Base-by-base conservation (phyloP, 1,140 invertebrate species). In the Pectinophora gossypiella region DNA sequence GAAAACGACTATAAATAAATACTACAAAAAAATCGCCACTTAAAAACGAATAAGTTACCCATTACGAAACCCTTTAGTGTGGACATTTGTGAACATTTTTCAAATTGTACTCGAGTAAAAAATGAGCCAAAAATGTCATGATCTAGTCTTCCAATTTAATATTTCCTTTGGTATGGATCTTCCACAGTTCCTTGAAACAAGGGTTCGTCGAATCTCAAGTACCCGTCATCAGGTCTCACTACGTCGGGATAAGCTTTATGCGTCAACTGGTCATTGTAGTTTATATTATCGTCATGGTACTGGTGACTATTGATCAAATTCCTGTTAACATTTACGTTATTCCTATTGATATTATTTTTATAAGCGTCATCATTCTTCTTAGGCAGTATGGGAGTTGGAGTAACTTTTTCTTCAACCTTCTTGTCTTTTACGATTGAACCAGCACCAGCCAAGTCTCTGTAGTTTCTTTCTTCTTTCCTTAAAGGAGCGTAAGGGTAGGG, bases 301-400 rank as follows among this genome's bases (percentile, higher is more conserved):
- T 88, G 87, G 43, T 88, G 87, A 44, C 84, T 89, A 27, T 89
- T 88, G 15, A 87, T 72, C 36, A 72, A 59, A 58, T 85, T 87
- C 32, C 70, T 78, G 20, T 82, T 78, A 15, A 48, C 48, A 49
- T 72, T 81, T 54, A 68, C 66, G 35, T 46, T 70, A 9, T 54
- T 49, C 4, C 42, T 51, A 2, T 61, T 61, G 3, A 58, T 52
- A 18, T 57, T 72, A 7, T 48, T 68, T 38, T 73, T 86, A 16
- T 60, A 68, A 42, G 82, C 77, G 15, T 85, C 76, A 32, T 87
- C 82, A 23, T 87, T 81, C 45, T 87, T 87, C 38, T 87, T 72
- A 19, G 85, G 79, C 23, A 85, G 46, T 20, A 84, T 58, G 0
- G 81, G 76, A 5, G 78, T 77, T 4, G 84, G 76, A n/a, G 84